Evolutionary conservation across 1,140 invertebrate genomes (phyloP).

Genomic region (Pemphigus obesinymphae): DNA sequence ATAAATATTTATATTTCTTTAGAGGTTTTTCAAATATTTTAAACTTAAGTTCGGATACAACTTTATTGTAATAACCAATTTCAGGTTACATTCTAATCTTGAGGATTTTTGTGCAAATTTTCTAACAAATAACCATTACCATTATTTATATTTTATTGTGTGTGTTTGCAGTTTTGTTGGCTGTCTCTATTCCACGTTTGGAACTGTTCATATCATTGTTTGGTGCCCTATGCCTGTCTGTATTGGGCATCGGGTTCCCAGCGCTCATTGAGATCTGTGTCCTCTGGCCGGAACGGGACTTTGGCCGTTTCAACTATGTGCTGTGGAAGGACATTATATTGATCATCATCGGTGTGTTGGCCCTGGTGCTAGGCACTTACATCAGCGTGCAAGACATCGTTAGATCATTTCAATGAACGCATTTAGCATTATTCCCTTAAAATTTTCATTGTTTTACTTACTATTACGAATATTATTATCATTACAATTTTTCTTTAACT

Average conservation of each 20-base stretch:
- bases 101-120: no score
- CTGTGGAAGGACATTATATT: conserved; percentile 65
- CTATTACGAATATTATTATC: background rate
- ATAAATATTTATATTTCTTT: no score
- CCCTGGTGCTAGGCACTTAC: conserved; percentile 66
- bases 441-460: background rate
- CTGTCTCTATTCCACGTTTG: conserved; percentile 67
- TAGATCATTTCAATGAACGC: background rate
- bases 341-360: conserved; percentile 62
- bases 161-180: conserved; percentile 62
- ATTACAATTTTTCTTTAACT: background rate
- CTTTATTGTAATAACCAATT: no score
- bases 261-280: conserved; percentile 71
- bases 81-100: no score
- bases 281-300: conserved; percentile 53
- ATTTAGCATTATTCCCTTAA: background rate
- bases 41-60: no score
- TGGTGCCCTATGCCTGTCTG: conserved; percentile 73
- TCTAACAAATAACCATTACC: no score
- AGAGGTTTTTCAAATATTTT: no score
- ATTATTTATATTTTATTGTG: no score
- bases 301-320: conserved; percentile 52
- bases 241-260: conserved; percentile 77
- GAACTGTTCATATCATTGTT: conserved; percentile 80
- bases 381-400: conserved; percentile 63